Evolutionary conservation across 2,113 vertebrate genomes (phyloP), one percentile per base, ranked within the genome.

Genomic region (Catharus fuscescens): DNA sequence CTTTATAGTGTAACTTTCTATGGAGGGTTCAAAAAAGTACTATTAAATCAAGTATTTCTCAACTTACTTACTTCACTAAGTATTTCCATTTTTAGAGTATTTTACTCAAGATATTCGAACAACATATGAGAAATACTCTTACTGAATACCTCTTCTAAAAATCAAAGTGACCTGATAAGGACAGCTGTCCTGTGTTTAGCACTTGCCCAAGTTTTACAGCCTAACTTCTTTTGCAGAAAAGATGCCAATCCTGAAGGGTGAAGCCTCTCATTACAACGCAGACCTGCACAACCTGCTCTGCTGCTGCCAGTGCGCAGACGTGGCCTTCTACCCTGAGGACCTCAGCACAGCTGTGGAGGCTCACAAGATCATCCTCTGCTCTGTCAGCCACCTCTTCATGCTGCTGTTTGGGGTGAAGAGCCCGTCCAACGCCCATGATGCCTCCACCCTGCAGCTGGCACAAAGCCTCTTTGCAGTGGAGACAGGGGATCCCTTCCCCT

Each of bases 361-460:
- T 14, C 99, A 99, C 80, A 99, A 98, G n/a, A 97, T 99, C 8
- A 98, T 99, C 42, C 98, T 99, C 50, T 99, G 99, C 54, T 98
- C 99, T 0, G 97, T 98, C 79, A 99, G 99, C 96, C 98, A 98
- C 0, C 98, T 99, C 40, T 99, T 99, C 97, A 98, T 98, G 97
- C 98, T 99, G 95, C 98, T 99, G 23, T 99, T 99, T 3, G 97
- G 98, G 53, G 98, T 99, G 92, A 98, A 96, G 96, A 95, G 90
- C 54, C 90, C 98, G 3, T 91, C 97, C 3, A 92, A 98, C 86
- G 65, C 98, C 97, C 14, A 88, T 18, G 92, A 99, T 4, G 71
- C 98, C 88, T 98, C 98, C 69, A 94, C 98, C 83, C 80, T 82
- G 95, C 95, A 60, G 69, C 97, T 50, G 65, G 98, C 91, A 0